phyloP scores from a whole-genome alignment of 1,140 invertebrate genomes.

The Drosophila repleta region DNA sequence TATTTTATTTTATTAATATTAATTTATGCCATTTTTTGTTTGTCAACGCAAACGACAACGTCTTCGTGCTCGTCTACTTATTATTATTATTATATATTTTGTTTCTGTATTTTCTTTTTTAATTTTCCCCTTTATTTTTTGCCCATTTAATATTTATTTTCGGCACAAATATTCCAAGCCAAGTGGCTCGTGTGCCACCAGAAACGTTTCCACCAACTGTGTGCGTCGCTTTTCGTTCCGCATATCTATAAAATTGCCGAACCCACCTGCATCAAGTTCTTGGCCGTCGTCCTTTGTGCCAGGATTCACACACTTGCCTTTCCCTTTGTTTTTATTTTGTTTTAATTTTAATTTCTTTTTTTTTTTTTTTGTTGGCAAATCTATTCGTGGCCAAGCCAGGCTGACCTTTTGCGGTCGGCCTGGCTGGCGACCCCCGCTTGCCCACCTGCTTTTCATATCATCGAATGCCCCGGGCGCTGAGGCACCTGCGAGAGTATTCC shows the following conservation, averaged over 20 bases:
- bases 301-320: conserved; percentile 25
- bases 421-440: background rate
- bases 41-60: conserved; percentile 54
- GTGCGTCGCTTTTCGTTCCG: conserved; percentile 28
- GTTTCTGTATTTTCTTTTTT: conserved; percentile 12
- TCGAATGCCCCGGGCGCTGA: background rate
- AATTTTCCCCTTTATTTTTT: conserved; percentile 17
- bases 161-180: conserved; percentile 46
- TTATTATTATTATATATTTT: conserved; percentile 1
- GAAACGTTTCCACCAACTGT: conserved; percentile 29
- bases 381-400: conserved; percentile 28
- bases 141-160: conserved; percentile 50
- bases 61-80: conserved; percentile 21
- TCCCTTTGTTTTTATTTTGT: conserved; percentile 14
- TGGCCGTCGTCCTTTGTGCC: conserved; percentile 36
- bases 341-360: background rate
- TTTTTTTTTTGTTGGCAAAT: conserved; percentile 5
- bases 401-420: conserved; percentile 38
- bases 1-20: conserved; percentile 65
- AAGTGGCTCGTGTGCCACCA: conserved; percentile 42
- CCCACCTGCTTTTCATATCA: conserved; percentile 12
- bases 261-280: conserved; percentile 20
- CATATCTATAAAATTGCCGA: conserved; percentile 33
- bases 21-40: conserved; percentile 79
- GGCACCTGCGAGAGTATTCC: conserved; percentile 11